phyloP scores from a whole-genome alignment of 1,140 invertebrate genomes.

The Zaprionus davidi region DNA sequence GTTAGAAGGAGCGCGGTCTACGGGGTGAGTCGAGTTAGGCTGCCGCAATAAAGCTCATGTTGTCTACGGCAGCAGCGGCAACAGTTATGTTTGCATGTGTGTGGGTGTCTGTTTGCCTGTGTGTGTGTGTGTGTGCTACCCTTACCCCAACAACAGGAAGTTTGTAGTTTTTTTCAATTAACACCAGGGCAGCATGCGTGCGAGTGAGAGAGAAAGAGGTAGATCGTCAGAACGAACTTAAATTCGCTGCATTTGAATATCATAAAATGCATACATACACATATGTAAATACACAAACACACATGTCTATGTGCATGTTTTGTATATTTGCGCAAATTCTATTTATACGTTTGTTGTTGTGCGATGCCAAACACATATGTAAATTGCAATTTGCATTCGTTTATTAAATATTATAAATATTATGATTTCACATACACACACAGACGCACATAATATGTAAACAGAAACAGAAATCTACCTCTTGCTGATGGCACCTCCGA shows the following conservation, averaged over 20 bases:
- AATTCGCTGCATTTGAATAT: constrained; percentile 38
- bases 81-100: constrained; percentile 55
- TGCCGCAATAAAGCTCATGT: constrained; percentile 79
- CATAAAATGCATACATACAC: constrained; percentile 7
- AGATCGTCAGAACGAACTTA: constrained; percentile 14
- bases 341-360: constrained; percentile 55
- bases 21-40: constrained; percentile 37
- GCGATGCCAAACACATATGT: constrained; percentile 56
- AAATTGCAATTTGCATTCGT: constrained; percentile 38
- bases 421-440: constrained; percentile 45
- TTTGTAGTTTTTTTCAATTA: constrained; percentile 77
- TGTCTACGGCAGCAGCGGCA: constrained; percentile 73
- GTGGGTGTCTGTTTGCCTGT: no score
- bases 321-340: constrained; percentile 49
- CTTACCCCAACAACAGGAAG: constrained; percentile 60
- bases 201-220: constrained; percentile 7
- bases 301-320: neutral
- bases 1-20: constrained; percentile 9
- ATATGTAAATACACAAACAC: neutral
- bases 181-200: constrained; percentile 28
- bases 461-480: constrained; percentile 60
- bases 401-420: constrained; percentile 72
- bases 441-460: constrained; percentile 35
- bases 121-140: constrained; percentile 1
- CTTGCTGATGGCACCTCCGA: constrained; percentile 47